Base-by-base conservation (phyloP, 2,888 invertebrate genomes). In the Nomada flava region DNA sequence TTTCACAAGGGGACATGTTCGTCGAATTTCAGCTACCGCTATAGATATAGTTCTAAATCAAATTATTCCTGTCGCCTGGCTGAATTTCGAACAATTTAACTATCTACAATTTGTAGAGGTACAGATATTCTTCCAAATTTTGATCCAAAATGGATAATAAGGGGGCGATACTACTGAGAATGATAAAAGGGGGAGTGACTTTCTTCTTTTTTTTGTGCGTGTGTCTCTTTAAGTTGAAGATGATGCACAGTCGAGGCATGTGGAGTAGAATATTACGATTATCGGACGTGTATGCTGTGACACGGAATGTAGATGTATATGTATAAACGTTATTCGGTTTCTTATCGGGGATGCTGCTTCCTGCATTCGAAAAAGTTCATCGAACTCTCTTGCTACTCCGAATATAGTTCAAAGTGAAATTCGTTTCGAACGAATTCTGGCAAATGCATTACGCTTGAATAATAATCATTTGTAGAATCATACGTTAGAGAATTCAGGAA, bases 1-100 rank as follows among this genome's bases (percentile, higher is more conserved):
- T 59, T 76, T 57, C 65, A 53, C 73, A 63, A 60, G 44, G 69
- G 53, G 75, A 72, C 72, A 78, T 62, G 82, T 50, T 68, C 71
- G 13, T 71, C 63, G 42, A 63, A 62, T 75, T 80, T 55, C 26
- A 36, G 13, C 62, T 67, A 62, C 67, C 47, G 47, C 44, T 52
- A 42, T 57, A 36, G 52, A 57, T 57, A 55, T 36, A 36, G 29
- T 36, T 4, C 36, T 20, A 44, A 36, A 15, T 4, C 1, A 9
- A 42, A 67, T 23, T 68, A 42, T 36, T 42, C n/a, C 36, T 7
- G n/a, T 50, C 23, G 20, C 29, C 26, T 4, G 3, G 11, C n/a
- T 13, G 42, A 18, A 44, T 26, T 64, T 50, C 36, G 2, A 20
- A 23, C 18, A 36, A 36, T 36, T 26, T 11, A 50, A 36, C 36